phyloP scores from a whole-genome alignment of 2,113 vertebrate genomes.

The Psophia crepitans region DNA sequence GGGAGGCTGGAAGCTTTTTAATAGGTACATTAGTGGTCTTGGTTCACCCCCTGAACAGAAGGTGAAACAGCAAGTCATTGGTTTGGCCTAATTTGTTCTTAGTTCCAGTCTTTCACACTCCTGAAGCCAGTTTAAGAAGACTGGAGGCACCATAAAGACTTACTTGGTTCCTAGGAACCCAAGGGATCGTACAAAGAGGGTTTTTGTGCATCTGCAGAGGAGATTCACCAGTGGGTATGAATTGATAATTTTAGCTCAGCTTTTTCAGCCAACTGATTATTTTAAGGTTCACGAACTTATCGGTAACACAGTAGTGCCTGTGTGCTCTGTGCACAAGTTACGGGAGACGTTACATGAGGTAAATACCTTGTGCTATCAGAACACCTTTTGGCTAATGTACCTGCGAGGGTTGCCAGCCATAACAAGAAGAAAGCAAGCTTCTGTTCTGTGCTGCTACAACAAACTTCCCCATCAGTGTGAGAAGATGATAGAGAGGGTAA shows the following conservation, averaged over 20 bases:
- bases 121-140: background rate
- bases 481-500: background rate
- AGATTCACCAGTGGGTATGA: background rate
- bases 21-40: background rate
- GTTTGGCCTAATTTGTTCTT: background rate
- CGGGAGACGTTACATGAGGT: background rate
- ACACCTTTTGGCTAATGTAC: background rate
- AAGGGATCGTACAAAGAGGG: background rate
- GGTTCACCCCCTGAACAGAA: background rate
- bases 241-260: background rate
- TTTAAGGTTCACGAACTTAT: background rate
- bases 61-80: background rate
- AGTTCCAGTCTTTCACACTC: background rate
- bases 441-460: background rate
- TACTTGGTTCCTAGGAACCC: background rate
- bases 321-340: background rate
- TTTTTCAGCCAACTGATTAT: background rate
- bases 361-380: slow-evolving; percentile 11
- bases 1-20: background rate
- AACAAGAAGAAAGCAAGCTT: slow-evolving; percentile 26
- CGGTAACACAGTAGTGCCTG: background rate
- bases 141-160: background rate
- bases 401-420: background rate
- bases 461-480: background rate
- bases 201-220: background rate